phyloP scores from a whole-genome alignment of 2,113 vertebrate genomes.

The Amblyornis subalaris region DNA sequence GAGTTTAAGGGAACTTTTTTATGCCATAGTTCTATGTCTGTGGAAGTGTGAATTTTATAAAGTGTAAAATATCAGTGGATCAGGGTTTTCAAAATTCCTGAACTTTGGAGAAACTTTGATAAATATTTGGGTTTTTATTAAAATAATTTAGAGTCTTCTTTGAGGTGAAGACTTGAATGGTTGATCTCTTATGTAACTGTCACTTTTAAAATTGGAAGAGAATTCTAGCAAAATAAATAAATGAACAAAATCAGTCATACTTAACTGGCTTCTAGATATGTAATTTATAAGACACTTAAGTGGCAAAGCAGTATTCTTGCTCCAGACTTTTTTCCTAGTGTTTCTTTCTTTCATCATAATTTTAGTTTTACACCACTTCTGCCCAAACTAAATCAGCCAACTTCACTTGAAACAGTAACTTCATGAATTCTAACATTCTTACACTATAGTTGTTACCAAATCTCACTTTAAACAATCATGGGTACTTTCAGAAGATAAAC shows the following conservation, averaged over 20 bases:
- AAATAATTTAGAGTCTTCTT: not conserved
- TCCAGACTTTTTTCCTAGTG: not conserved
- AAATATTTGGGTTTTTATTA: not conserved
- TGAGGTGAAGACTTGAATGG: not conserved
- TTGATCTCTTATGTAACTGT: not conserved
- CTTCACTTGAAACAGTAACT: not conserved
- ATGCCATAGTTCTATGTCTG: not conserved
- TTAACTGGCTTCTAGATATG: not conserved
- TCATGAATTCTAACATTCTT: not conserved
- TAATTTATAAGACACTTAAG: not conserved
- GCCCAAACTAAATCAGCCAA: not conserved
- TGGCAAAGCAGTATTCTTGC: not conserved
- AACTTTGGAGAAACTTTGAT: not conserved
- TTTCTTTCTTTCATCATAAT: not conserved
- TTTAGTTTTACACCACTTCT: not conserved
- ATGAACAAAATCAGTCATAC: not conserved
- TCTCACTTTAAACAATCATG: not conserved
- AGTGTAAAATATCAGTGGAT: not conserved
- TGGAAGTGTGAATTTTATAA: not conserved
- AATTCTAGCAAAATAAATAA: not conserved
- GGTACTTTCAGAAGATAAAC: not conserved
- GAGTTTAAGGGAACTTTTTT: not conserved
- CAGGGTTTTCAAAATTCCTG: not conserved
- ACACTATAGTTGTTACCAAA: not conserved
- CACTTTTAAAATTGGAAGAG: not conserved